Conservation (phyloP, 2,797 vertebrate species). For the Sebastes diploproa region DNA sequence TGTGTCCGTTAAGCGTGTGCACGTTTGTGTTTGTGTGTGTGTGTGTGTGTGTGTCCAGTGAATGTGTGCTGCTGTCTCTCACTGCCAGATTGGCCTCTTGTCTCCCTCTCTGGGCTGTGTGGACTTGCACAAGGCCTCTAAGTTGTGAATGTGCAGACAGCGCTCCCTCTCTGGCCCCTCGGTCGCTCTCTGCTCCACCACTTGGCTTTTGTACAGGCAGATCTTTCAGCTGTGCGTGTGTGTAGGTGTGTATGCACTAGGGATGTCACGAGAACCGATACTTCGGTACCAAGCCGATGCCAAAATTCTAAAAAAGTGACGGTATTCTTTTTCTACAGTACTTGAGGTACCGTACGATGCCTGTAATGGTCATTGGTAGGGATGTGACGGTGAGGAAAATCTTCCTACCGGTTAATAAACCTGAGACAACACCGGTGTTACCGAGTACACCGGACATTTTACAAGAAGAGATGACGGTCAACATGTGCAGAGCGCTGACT, state of each 20-base stretch:
- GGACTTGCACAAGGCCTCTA: constrained; percentile 56
- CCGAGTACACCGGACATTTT: too few species aligned
- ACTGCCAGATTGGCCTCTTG: constrained; percentile 36
- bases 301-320: too few species aligned
- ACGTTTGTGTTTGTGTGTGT: not conserved
- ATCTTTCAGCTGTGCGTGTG: constrained; percentile 2
- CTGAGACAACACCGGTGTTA: too few species aligned
- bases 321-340: too few species aligned
- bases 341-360: too few species aligned
- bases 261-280: too few species aligned
- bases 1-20: not conserved
- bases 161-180: constrained; percentile 53
- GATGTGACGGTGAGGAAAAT: too few species aligned
- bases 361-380: too few species aligned
- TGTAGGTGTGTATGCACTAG: not conserved
- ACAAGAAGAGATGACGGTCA: too few species aligned
- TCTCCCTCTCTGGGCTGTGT: constrained; percentile 22
- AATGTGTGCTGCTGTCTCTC: constrained; percentile 34
- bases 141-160: constrained; percentile 64
- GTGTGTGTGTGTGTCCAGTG: constrained; percentile 10
- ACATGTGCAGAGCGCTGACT: too few species aligned
- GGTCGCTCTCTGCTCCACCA: constrained; percentile 25
- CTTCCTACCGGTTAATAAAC: too few species aligned
- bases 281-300: too few species aligned
- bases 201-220: constrained; percentile 45